Percentiles rank a stretch among this genome's conserved stretches.
These are phyloP conservation scores for Lamellibrachia satsuma DNA, from an alignment of 2,888 invertebrate species.

Conservation along the genomic window DNA sequence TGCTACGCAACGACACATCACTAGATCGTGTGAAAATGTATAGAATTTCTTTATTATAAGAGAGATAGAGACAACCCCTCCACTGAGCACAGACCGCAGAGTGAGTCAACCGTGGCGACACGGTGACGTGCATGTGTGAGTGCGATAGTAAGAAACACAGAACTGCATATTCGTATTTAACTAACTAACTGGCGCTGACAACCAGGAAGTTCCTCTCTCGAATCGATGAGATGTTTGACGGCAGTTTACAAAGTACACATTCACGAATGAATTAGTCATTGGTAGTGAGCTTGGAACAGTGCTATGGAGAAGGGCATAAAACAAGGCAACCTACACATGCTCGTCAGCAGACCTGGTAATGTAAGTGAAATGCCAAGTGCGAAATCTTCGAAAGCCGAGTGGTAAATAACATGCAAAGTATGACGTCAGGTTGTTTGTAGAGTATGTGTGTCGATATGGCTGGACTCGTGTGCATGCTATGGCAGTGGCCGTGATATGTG, in stretches of 20 bases:
- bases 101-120: background rate
- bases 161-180: too few relatives aligned
- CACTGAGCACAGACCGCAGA: background rate
- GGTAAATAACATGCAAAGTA: background rate
- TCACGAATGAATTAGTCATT: background rate
- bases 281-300: background rate
- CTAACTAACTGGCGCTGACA: background rate
- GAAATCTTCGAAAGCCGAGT: background rate
- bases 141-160: too few relatives aligned
- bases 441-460: too few relatives aligned
- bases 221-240: background rate
- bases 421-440: too few relatives aligned
- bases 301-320: background rate
- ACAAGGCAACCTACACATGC: background rate
- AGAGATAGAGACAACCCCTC: background rate
- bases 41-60: too few relatives aligned
- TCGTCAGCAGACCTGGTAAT: background rate
- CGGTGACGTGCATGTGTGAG: background rate
- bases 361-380: background rate
- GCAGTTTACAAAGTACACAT: background rate
- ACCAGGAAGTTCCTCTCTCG: background rate
- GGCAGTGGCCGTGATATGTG: too few relatives aligned
- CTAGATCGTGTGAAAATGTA: too few relatives aligned
- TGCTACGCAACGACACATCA: too few relatives aligned
- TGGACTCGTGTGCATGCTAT: too few relatives aligned